These are phyloP conservation scores for Squalus acanthias DNA, from an alignment of 2,797 vertebrate species.

Conservation along the genomic window DNA sequence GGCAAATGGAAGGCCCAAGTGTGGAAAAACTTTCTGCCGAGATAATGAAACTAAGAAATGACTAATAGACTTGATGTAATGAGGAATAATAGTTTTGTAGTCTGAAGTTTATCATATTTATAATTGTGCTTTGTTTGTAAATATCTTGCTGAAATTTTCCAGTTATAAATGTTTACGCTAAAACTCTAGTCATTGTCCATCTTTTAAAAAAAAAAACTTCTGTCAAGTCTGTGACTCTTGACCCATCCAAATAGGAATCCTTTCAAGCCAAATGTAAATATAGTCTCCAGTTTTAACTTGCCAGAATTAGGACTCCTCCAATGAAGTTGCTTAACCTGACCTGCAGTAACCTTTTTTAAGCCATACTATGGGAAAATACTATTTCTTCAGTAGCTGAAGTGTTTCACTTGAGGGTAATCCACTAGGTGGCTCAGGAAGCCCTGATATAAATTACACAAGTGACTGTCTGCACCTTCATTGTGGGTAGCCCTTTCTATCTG, in stretches of 20 bases:
- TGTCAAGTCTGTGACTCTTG: slow-evolving; percentile 13
- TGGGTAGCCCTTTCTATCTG: not conserved
- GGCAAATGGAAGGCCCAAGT: not conserved
- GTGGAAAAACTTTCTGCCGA: not conserved
- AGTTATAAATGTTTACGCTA: not conserved
- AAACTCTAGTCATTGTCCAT: not conserved
- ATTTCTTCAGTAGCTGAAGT: not conserved
- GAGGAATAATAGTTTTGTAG: slow-evolving; percentile 17
- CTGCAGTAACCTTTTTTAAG: slow-evolving; percentile 20
- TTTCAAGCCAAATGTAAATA: slow-evolving; percentile 22
- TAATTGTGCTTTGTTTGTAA: slow-evolving; percentile 27
- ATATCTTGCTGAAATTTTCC: not conserved
- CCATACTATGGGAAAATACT: not conserved
- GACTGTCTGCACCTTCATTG: not conserved
- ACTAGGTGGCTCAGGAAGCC: not conserved
- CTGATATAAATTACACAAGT: not conserved
- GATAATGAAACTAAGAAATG: not conserved
- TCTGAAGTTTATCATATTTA: slow-evolving; percentile 22
- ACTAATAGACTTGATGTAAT: not conserved
- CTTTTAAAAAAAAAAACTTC: not conserved
- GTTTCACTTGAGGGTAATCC: slow-evolving; percentile 14
- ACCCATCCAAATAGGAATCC: not conserved
- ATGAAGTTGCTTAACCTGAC: not conserved
- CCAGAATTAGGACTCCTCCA: not conserved
- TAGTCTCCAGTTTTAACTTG: not conserved